Conservation (phyloP, 2,797 vertebrate genomes). For the Oreochromis grahami region DNA sequence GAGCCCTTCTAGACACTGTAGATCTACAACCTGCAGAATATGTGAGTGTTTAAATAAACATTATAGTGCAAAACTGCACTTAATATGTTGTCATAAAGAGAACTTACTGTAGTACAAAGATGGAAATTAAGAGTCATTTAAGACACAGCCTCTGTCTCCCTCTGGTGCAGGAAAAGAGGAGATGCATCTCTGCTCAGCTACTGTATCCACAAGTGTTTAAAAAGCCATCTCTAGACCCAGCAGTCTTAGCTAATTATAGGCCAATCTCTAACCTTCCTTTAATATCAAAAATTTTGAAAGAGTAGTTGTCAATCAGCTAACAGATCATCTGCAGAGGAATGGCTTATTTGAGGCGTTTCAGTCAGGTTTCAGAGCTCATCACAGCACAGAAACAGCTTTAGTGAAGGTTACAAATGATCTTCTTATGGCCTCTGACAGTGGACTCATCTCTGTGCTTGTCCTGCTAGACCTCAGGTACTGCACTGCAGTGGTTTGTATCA, state of each 20-base stretch:
- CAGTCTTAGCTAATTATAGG: fast-evolving
- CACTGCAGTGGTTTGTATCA: fast-evolving
- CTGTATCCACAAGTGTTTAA: not conserved
- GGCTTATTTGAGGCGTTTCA: too few species aligned
- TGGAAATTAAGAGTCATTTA: not conserved
- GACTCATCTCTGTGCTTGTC: too few species aligned
- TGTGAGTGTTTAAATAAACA: not conserved
- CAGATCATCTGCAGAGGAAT: not conserved
- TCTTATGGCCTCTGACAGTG: too few species aligned
- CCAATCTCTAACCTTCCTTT: not conserved
- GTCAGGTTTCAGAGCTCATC: too few species aligned
- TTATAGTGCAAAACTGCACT: not conserved
- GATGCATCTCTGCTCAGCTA: not conserved
- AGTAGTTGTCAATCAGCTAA: not conserved
- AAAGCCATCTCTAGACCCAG: not conserved
- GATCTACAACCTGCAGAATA: not conserved
- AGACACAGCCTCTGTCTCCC: constrained; percentile 14
- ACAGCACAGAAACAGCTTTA: too few species aligned
- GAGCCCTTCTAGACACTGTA: not conserved
- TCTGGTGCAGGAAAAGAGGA: constrained; percentile 6
- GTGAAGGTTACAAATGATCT: too few species aligned
- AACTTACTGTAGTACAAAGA: not conserved
- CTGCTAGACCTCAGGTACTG: not conserved
- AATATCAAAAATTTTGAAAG: not conserved
- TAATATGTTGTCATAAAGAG: not conserved